phyloP scores from a whole-genome alignment of 1,140 invertebrate genomes.

The Neodiprion fabricii region DNA sequence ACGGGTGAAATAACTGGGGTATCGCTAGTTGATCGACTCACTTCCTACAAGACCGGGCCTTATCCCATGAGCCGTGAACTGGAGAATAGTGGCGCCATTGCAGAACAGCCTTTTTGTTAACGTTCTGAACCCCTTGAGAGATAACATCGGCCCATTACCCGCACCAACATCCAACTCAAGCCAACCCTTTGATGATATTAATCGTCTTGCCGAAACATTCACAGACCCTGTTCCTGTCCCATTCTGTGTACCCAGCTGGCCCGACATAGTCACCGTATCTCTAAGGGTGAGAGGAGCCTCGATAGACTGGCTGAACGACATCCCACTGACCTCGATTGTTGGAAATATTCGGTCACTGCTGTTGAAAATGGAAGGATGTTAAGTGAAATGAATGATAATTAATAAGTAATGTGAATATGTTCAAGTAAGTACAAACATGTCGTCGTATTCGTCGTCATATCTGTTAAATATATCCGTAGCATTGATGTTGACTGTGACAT shows the following conservation, averaged over 20 bases:
- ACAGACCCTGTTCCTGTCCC: constrained; percentile 82
- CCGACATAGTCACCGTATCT: constrained; percentile 82
- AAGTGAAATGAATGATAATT: constrained; percentile 27
- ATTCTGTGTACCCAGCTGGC: constrained; percentile 84
- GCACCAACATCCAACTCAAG: constrained; percentile 80
- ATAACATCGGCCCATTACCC: constrained; percentile 78
- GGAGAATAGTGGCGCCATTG: constrained; percentile 74
- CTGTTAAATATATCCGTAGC: constrained; percentile 91
- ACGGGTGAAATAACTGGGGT: not conserved
- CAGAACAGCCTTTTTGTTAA: constrained; percentile 74
- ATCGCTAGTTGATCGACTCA: constrained; percentile 58
- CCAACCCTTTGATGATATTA: constrained; percentile 85
- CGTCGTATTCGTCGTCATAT: constrained; percentile 75
- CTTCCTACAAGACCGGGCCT: constrained; percentile 75
- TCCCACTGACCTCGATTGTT: constrained; percentile 86
- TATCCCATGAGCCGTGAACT: constrained; percentile 75
- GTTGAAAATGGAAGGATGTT: constrained; percentile 43
- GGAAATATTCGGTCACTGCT: constrained; percentile 69
- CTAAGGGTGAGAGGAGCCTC: constrained; percentile 88
- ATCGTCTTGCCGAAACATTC: constrained; percentile 74
- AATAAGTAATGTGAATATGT: constrained; percentile 20
- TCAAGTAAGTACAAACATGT: constrained; percentile 41
- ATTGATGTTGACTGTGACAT: constrained; percentile 87
- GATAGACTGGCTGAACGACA: constrained; percentile 91
- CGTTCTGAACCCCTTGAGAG: constrained; percentile 77